These are phyloP conservation scores for Chrysochloris asiatica DNA, from an alignment of 2,113 vertebrate species.

Conservation along the genomic window DNA sequence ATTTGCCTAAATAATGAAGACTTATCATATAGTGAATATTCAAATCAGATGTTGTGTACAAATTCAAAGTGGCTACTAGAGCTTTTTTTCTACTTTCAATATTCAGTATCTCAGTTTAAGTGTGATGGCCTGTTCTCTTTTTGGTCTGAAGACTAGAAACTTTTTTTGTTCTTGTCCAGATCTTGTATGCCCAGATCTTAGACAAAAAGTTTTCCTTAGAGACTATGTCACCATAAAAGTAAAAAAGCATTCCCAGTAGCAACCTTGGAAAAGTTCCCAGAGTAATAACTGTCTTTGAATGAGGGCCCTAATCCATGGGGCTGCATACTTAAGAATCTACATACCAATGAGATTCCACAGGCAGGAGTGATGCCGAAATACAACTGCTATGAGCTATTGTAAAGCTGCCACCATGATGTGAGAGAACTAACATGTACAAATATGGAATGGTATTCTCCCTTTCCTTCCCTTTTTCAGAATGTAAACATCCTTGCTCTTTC, in stretches of 20 bases:
- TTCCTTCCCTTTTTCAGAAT: slow-evolving; percentile 75
- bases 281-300: not conserved
- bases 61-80: not conserved
- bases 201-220: not conserved
- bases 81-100: not conserved
- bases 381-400: not conserved
- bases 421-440: slow-evolving; percentile 84
- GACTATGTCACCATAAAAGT: slow-evolving; percentile 50
- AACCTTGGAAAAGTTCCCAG: slow-evolving; percentile 40
- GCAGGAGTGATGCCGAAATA: slow-evolving; percentile 20
- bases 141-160: not conserved
- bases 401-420: slow-evolving; percentile 49
- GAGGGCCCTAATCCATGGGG: not conserved
- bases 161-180: not conserved
- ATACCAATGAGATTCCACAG: slow-evolving; percentile 14
- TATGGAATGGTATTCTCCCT: slow-evolving; percentile 92
- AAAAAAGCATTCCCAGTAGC: slow-evolving; percentile 45
- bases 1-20: not conserved
- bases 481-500: slow-evolving; percentile 82
- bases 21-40: not conserved
- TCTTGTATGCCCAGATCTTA: not conserved
- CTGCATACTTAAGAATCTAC: slow-evolving; percentile 54
- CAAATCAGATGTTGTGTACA: not conserved
- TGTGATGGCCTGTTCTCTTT: not conserved
- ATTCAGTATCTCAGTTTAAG: not conserved